Percentiles rank a stretch among this genome's conserved stretches.
Evolutionary conservation across 1,140 invertebrate species (phyloP).

Genomic region (Xylocopa sonorina): DNA sequence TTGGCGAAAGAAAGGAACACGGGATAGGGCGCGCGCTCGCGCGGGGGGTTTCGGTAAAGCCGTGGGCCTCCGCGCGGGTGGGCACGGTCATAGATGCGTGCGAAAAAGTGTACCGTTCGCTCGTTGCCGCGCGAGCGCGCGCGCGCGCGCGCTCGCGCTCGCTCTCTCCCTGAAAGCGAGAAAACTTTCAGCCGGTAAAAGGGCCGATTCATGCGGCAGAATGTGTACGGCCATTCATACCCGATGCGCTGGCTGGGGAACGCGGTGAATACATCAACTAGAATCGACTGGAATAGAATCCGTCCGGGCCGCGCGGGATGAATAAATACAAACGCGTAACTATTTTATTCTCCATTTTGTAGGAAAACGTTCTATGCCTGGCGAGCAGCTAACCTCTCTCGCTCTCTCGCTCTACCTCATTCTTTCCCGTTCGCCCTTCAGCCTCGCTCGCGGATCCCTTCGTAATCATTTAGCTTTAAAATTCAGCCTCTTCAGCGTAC

Average conservation of each 20-base stretch:
- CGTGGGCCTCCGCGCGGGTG: background rate
- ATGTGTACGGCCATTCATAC: constrained; percentile 55
- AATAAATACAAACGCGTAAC: constrained; percentile 53
- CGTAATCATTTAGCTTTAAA: constrained; percentile 53
- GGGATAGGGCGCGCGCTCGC: background rate
- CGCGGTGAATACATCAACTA: constrained; percentile 48
- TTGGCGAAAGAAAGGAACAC: background rate
- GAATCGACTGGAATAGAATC: constrained; percentile 48
- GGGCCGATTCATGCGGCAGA: constrained; percentile 47
- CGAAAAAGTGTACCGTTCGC: constrained; percentile 24
- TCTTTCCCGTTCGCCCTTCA: no score
- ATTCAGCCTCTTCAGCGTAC: constrained; percentile 32
- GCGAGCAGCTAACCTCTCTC: constrained; percentile 8
- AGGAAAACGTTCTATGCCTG: constrained; percentile 30
- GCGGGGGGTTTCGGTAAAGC: no score
- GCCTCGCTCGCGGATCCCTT: constrained; percentile 14
- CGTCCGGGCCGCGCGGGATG: constrained; percentile 26
- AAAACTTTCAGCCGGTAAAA: constrained; percentile 47
- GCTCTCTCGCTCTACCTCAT: no score
- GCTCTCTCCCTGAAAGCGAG: constrained; percentile 43
- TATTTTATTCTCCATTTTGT: constrained; percentile 52
- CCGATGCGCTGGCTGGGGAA: constrained; percentile 38
- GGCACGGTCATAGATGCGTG: constrained; percentile 37
- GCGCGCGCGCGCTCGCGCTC: constrained; percentile 5
- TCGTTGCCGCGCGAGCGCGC: background rate